Percentiles rank a stretch among this genome's conserved stretches.
Evolutionary conservation across 2,888 invertebrate genomes (phyloP).

Genomic region (Falcaria lacertinaria): DNA sequence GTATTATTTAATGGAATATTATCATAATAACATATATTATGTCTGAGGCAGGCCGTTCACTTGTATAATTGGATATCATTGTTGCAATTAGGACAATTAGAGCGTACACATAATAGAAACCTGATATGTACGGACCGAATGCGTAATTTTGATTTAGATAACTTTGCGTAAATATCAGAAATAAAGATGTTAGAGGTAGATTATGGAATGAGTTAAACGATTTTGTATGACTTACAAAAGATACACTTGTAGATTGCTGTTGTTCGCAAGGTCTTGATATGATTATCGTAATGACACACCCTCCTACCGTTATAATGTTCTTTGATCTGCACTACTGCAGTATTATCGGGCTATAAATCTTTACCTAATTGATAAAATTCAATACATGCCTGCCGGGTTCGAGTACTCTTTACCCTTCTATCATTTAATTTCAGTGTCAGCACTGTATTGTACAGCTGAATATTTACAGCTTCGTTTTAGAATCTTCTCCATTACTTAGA

Average conservation of each 20-base stretch:
- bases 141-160: slow-evolving; percentile 37
- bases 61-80: slow-evolving; percentile 37
- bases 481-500: too few relatives aligned
- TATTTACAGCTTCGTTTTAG: too few relatives aligned
- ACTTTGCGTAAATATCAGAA: slow-evolving; percentile 7
- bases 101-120: slow-evolving; percentile 45
- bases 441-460: too few relatives aligned
- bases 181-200: neutral
- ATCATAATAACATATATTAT: slow-evolving; percentile 4
- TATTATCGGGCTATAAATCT: neutral
- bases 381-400: too few relatives aligned
- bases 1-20: neutral
- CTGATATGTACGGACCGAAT: slow-evolving; percentile 23
- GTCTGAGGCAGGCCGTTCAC: slow-evolving; percentile 28
- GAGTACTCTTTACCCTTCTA: too few relatives aligned
- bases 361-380: neutral
- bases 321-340: neutral
- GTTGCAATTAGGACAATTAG: slow-evolving; percentile 49
- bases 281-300: neutral
- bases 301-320: neutral
- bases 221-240: too few relatives aligned
- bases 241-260: too few relatives aligned
- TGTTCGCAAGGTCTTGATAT: neutral
- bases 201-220: neutral
- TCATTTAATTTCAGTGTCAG: too few relatives aligned